Base-by-base conservation (phyloP, 2,888 invertebrate genomes). In the Catocala nupta region DNA sequence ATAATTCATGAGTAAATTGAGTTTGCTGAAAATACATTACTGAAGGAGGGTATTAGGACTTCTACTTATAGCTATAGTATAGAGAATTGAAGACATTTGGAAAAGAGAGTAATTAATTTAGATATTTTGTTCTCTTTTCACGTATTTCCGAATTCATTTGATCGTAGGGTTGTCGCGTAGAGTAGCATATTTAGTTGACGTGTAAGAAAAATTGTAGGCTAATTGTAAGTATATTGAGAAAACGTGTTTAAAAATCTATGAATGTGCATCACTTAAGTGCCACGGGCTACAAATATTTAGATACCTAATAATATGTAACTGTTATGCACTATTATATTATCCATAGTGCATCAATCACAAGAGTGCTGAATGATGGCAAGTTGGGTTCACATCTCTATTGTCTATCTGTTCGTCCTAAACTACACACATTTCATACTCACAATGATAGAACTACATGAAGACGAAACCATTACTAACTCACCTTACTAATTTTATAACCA, bases 391-490 rank as follows among this genome's bases (percentile, higher is more conserved):
- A 85, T 82, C 84, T 90, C 84, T 89, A 84, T 86, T 85, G 91
- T 92, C 93, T 93, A 90, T 93, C 92, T 92, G 93, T 92, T 90
- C 92, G 90, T 90, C 91, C 90, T 91, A 90, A 93, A 91, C 82
- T 75, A 89, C 90, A 89, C 92, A 92, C 89, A 81, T 89, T 92
- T 92, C 89, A 83, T 81, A 92, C 92, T 93, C 85, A 93, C 91
- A 83, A 70, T 76, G 44, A 81, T 79, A 55, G 81, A 69, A 75
- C 67, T 57, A 82, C 77, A 82, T 86, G 77, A 82, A 85, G 82
- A 86, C 84, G 83, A 89, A 90, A 89, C 86, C 86, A 88, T 85
- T 89, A 93, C 92, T 94, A 93, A 93, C 82, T 90, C 93, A 93
- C 93, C 70, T 77, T 89, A 91, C 88, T 92, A 88, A 89, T 68